Evolutionary conservation across 1,140 invertebrate genomes (phyloP), one percentile per base, ranked within the genome.

Genomic region (Antheraea pernyi): DNA sequence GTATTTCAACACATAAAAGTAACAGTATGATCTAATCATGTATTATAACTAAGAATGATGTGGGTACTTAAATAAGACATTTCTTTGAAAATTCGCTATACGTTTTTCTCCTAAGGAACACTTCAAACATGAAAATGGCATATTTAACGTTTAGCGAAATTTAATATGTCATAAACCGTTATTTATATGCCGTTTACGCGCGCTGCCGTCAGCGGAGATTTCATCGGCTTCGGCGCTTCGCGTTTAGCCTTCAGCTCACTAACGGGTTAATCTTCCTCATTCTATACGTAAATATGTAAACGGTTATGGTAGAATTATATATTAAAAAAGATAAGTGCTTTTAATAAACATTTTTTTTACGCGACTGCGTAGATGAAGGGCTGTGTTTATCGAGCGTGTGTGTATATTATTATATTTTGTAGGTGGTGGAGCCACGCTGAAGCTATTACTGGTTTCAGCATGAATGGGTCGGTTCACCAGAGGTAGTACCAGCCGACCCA

Each of bases 121-220:
- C 70, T 78, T 79, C 71, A 79, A 81, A 82, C 72, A 84, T 83
- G 79, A 80, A 81, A 80, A 84, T 81, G 79, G 76, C 81, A 82
- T 84, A 84, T 84, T 88, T 84, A 85, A 84, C 79, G 81, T 81
- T 85, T 80, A 84, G 70, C 74, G 73, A 78, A 82, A 82, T 88
- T 85, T 84, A 88, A 85, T 88, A 84, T 84, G 83, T 84, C 84
- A 79, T 88, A 86, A 88, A 85, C 84, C 78, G 79, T 84, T 84
- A 86, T 86, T 88, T 86, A 86, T 87, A 78, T 70, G 73, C 77
- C 80, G 79, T 85, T 84, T 83, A 78, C 78, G 72, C 81, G 78
- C 78, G 73, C 72, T 71, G 73, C 74, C 72, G 79, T 59, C 46
- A 73, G 71, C 75, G 72, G 77, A 79, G 82, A 78, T 82, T 82